Conservation (phyloP, 2,113 vertebrate genomes). For the Zapus hudsonius region DNA sequence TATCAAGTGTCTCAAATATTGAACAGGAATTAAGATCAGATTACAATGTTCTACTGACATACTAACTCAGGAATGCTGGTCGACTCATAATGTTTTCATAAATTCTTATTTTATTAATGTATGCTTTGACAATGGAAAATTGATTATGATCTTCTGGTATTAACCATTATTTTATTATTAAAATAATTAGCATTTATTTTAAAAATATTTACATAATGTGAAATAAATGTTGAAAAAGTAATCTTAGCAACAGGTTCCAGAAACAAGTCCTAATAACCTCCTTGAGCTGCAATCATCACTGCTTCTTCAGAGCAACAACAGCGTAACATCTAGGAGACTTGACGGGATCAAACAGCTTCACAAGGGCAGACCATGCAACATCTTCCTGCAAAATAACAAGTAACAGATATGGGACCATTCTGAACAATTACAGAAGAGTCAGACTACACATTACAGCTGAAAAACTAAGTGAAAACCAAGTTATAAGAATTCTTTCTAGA, state of each 20-base stretch:
- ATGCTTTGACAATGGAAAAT: constrained; percentile 26
- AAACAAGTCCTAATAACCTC: constrained; percentile 65
- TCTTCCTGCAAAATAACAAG: constrained; percentile 88
- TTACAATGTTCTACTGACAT: not conserved
- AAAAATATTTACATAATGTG: constrained; percentile 39
- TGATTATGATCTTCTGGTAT: constrained; percentile 17
- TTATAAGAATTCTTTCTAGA: constrained; percentile 52
- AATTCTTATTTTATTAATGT: constrained; percentile 31
- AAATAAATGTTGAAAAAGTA: constrained; percentile 59
- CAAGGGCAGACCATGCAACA: constrained; percentile 90
- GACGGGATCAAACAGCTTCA: constrained; percentile 97
- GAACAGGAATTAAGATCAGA: constrained; percentile 3
- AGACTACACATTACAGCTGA: constrained; percentile 51
- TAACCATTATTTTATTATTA: constrained; percentile 58
- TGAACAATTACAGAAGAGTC: constrained; percentile 58
- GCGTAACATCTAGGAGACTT: constrained; percentile 97
- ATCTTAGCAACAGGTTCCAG: constrained; percentile 38
- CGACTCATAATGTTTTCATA: constrained; percentile 16
- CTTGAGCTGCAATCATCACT: constrained; percentile 68
- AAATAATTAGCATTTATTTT: constrained; percentile 55
- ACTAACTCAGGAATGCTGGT: not conserved
- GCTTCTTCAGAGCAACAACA: constrained; percentile 91
- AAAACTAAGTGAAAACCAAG: constrained; percentile 47
- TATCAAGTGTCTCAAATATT: not conserved
- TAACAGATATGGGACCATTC: constrained; percentile 69